These are phyloP conservation scores for Drosophila pectinifera DNA, from an alignment of 1,140 invertebrate species.

Conservation along the genomic window DNA sequence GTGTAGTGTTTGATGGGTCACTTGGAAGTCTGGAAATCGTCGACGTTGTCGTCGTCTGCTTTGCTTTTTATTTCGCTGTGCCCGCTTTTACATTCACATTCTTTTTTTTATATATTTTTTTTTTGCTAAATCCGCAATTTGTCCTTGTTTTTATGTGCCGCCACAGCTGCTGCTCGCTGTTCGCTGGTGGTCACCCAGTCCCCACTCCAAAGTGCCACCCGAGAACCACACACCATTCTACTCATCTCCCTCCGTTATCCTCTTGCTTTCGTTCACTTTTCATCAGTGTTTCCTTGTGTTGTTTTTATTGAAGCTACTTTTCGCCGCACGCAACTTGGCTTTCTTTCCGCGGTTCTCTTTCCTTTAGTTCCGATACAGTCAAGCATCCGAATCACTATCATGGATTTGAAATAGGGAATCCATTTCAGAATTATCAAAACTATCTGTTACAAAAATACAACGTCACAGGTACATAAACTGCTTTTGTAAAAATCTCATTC, in stretches of 20 bases:
- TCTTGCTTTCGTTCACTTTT: slow-evolving; percentile 59
- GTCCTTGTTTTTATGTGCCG: slow-evolving; percentile 66
- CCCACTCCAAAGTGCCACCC: slow-evolving; percentile 12
- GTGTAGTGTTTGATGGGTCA: slow-evolving; percentile 59
- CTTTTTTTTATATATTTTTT: neutral
- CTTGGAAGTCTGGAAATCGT: slow-evolving; percentile 42
- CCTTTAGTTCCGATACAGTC: slow-evolving; percentile 9
- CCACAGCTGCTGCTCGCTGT: slow-evolving; percentile 49
- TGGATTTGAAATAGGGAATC: neutral
- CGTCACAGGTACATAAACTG: too few relatives aligned
- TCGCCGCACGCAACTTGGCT: slow-evolving; percentile 62
- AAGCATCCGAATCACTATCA: neutral
- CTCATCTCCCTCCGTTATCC: slow-evolving; percentile 18
- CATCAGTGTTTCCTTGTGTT: slow-evolving; percentile 54
- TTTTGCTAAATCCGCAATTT: slow-evolving; percentile 70
- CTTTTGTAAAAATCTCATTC: too few relatives aligned
- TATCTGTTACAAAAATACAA: too few relatives aligned
- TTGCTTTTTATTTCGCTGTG: slow-evolving; percentile 49
- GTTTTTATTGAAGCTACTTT: slow-evolving; percentile 68
- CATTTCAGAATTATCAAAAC: too few relatives aligned
- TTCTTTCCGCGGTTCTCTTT: slow-evolving; percentile 32
- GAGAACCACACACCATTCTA: slow-evolving; percentile 2
- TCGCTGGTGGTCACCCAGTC: slow-evolving; percentile 21
- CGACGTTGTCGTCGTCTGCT: slow-evolving; percentile 33
- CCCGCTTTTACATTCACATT: slow-evolving; percentile 66